Base-by-base conservation (phyloP, 2,797 vertebrate genomes). In the Corythornis leucogaster region DNA sequence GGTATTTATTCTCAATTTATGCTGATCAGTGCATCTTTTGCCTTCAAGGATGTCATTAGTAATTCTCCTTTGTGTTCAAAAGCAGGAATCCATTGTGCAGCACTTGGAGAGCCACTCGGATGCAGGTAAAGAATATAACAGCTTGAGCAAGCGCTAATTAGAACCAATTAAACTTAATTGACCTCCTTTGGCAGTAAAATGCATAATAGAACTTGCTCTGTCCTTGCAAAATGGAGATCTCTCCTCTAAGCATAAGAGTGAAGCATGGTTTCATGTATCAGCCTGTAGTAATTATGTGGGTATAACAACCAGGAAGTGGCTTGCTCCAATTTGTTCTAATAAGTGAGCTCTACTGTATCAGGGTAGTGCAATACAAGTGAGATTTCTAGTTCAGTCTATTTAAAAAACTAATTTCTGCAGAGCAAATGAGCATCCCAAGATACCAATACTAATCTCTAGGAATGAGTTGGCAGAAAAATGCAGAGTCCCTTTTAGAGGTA, bases 101-200 rank as follows among this genome's bases (percentile, higher is more conserved):
- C 73, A 92, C 87, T 96, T 93, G 89, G 81, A 95, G 86, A 94
- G 86, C 73, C 92, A 95, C 96, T 96, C 58, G 43, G 86, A 95
- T 96, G 92, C 94, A 96, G 95, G 96, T 96, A 96, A 96, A 96
- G 95, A 94, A 89, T 85, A 73, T 92, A 96, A 92, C 92, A 96
- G 92, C 94, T 95, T 79, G 86, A 93, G 86, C 93, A 87, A 96
- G 94, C 94, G 95, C 88, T 96, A 96, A 96, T 96, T 96, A 96
- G 90, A 92, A 89, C 81, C 95, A 96, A 93, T 96, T 96, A 96
- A 96, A 96, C 90, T 96, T 94, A 96, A 95, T 93, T 96, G 96
- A 95, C 94, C 95, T 96, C 93, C 90, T 95, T 96, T 92, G 90
- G 86, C 94, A 93, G 81, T 90, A 85, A 95, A 94, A 95, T 82